Base-by-base conservation (phyloP, 1,140 invertebrate species). In the Anastrepha obliqua region DNA sequence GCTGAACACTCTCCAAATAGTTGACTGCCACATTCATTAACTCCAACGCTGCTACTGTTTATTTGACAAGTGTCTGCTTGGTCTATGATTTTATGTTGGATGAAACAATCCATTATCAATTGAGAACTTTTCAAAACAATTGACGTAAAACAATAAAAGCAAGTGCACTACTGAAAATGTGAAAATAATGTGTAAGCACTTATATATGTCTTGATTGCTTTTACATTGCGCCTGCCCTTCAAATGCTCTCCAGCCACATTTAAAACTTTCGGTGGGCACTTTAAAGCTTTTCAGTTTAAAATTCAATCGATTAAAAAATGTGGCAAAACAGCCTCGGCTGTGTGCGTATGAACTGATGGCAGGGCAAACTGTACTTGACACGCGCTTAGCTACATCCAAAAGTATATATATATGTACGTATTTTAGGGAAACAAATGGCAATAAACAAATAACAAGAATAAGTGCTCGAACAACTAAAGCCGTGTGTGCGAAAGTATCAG, bases 331-430 rank as follows among this genome's bases (percentile, higher is more conserved):
- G 13, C 67, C 39, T 74, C 44, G 39, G 39, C 13, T 74, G 17
- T 3, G 15, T 74, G 17, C 1, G 15, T 74, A 74, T 44, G 13
- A 74, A 74, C 67, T 74, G 67, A 74, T 74, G 67, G 67, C 67
- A 74, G 47, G 17, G 42, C 42, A 47, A 74, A 74, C 67, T 74
- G 67, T 44, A 74, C 42, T 74, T 74, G 67, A 74, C 67, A 74
- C 39, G 67, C 67, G 42, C 42, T 74, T 74, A 74, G 67, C 15
- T 47, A n/a, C 11, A 74, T 42, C 39, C 29, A 29, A 29, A 29
- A 29, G 29, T 29, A 29, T 29, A 29, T 29, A 29, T 29, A 29
- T 29, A 29, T 29, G 29, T 29, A 29, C n/a, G n/a, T n/a, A n/a
- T n/a, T n/a, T n/a, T 29, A 3, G 67, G 11, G 11, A 15, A 17